Percentiles rank a stretch among this genome's conserved stretches.
phyloP scores from a whole-genome alignment of 1,140 invertebrate genomes.

The Lucilia sericata region DNA sequence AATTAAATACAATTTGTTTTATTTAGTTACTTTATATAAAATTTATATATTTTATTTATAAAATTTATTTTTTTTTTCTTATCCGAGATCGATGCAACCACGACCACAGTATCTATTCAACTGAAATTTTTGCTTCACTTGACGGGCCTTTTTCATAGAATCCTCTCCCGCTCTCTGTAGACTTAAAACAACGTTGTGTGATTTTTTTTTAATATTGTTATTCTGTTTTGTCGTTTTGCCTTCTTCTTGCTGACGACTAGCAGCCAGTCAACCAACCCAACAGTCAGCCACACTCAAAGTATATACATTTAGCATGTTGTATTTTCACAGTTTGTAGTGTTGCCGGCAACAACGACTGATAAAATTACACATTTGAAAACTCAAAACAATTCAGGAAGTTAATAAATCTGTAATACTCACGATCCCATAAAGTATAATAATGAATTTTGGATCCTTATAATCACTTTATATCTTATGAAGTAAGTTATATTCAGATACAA shows the following conservation, averaged over 20 bases:
- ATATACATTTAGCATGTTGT: too few relatives aligned
- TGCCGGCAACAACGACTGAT: too few relatives aligned
- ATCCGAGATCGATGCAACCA: neutral
- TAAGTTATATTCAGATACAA: too few relatives aligned
- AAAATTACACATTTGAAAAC: too few relatives aligned
- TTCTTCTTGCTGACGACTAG: neutral
- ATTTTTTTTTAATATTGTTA: neutral
- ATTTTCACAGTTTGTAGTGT: too few relatives aligned
- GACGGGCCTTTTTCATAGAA: neutral
- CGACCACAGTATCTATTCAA: neutral
- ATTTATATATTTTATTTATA: neutral
- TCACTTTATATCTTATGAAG: too few relatives aligned
- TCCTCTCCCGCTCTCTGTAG: neutral
- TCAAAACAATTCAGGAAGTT: too few relatives aligned
- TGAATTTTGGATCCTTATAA: too few relatives aligned
- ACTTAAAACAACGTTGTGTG: neutral
- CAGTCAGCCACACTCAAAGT: too few relatives aligned
- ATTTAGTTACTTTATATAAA: neutral
- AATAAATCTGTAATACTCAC: too few relatives aligned
- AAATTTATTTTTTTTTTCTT: neutral
- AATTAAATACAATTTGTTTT: neutral
- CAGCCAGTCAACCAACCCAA: too few relatives aligned
- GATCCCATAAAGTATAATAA: too few relatives aligned
- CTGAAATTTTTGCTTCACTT: neutral
- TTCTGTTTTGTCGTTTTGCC: conserved; percentile 9